A percentile compares a stretch with the other conserved stretches of the same genome.
Evolutionary conservation across 2,113 vertebrate species (phyloP).

Genomic region (Seriola aureovittata): DNA sequence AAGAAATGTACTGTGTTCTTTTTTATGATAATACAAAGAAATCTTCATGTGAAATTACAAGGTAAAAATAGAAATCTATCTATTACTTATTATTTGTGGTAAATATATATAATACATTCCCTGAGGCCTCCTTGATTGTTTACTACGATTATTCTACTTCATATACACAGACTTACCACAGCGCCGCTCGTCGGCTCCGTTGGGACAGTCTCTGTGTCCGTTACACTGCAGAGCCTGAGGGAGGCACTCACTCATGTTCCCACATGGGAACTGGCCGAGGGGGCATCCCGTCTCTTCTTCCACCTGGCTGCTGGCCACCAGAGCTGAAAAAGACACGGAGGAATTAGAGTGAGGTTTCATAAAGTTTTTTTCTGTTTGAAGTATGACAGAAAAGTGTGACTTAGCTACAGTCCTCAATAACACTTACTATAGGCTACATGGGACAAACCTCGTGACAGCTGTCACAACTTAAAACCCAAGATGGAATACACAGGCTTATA

Average conservation of each 20-base stretch:
- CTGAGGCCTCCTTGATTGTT: background rate
- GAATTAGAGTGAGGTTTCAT: background rate
- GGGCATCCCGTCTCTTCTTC: conserved; percentile 75
- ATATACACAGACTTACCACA: conserved; percentile 79
- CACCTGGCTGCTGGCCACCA: conserved; percentile 59
- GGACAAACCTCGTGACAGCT: too few species aligned
- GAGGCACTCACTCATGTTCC: conserved; percentile 85
- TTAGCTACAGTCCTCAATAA: too few species aligned
- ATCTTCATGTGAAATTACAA: background rate
- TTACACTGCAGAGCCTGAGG: conserved; percentile 86
- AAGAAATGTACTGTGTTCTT: background rate
- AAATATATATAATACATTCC: background rate
- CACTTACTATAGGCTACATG: too few species aligned
- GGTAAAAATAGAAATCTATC: too few species aligned
- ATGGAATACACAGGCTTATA: too few species aligned
- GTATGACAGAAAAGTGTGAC: background rate
- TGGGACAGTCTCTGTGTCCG: conserved; percentile 86
- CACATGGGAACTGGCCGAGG: conserved; percentile 88
- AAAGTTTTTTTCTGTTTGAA: background rate
- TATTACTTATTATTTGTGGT: background rate
- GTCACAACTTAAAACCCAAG: too few species aligned
- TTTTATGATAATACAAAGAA: background rate
- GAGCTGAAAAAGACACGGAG: conserved; percentile 15
- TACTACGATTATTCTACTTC: background rate
- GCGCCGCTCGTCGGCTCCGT: conserved; percentile 85